Conservation (phyloP, 2,113 vertebrate species). For the Nyctereutes procyonoides region DNA sequence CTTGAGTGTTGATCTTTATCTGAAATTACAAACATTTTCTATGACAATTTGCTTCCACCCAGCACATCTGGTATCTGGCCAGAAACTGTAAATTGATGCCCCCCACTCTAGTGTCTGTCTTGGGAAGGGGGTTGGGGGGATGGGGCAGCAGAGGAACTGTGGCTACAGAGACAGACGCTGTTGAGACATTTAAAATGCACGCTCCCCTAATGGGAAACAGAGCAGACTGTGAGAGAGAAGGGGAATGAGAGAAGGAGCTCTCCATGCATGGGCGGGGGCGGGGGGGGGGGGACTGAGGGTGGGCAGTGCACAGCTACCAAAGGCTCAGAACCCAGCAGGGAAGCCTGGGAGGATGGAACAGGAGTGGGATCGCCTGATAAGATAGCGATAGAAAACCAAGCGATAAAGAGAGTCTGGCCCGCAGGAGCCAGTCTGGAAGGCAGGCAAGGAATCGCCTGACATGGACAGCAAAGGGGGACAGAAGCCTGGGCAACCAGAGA, state of each 20-base stretch:
- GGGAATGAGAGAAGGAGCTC: constrained; percentile 27
- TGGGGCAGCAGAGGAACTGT: not conserved
- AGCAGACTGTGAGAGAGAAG: constrained; percentile 62
- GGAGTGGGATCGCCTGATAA: constrained; percentile 66
- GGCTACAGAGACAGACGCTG: constrained; percentile 41
- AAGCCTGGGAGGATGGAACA: constrained; percentile 17
- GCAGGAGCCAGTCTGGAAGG: constrained; percentile 11
- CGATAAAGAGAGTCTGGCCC: constrained; percentile 61
- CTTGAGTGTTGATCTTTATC: constrained; percentile 68
- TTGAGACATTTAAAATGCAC: constrained; percentile 70
- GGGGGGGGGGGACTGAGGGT: too few relatives aligned
- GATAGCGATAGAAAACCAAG: constrained; percentile 46
- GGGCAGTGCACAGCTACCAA: not conserved
- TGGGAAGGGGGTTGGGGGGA: not conserved
- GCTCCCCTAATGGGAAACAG: constrained; percentile 76
- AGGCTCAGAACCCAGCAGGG: not conserved
- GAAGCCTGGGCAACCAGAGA: constrained; percentile 14
- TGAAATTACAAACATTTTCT: constrained; percentile 80
- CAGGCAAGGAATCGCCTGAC: constrained; percentile 26
- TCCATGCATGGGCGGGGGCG: accelerated
- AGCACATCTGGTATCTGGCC: constrained; percentile 76
- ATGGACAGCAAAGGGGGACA: not conserved
- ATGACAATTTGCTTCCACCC: constrained; percentile 72
- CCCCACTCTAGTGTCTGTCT: constrained; percentile 57
- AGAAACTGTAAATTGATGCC: constrained; percentile 76